These are phyloP conservation scores for Okapia johnstoni DNA, from an alignment of 2,113 vertebrate genomes.

Conservation along the genomic window DNA sequence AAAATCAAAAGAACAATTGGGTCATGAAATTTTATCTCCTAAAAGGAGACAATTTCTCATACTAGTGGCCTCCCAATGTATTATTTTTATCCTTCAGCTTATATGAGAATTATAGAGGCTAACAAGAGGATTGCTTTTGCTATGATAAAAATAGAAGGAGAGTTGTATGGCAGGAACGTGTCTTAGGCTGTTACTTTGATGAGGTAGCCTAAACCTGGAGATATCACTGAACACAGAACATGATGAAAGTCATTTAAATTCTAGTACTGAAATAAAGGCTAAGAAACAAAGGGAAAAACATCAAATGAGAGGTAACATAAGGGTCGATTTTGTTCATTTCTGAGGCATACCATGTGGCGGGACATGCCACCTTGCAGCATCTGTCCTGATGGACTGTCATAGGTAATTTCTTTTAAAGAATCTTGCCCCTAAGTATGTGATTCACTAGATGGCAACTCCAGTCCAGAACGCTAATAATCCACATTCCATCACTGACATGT, in stretches of 20 bases:
- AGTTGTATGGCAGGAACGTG: neutral
- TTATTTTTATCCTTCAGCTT: slow-evolving; percentile 38
- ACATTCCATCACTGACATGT: neutral
- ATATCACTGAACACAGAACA: neutral
- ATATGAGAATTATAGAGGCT: slow-evolving; percentile 20
- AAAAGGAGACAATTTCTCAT: neutral
- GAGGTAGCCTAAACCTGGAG: slow-evolving; percentile 16
- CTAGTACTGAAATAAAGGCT: slow-evolving; percentile 31
- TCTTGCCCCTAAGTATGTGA: neutral
- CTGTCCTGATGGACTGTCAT: neutral
- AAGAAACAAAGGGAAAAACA: neutral
- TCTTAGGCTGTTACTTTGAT: slow-evolving; percentile 11
- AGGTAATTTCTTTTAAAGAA: neutral
- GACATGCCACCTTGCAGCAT: neutral
- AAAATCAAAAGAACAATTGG: slow-evolving; percentile 50
- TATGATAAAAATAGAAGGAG: slow-evolving; percentile 27
- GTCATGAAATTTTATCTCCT: slow-evolving; percentile 1
- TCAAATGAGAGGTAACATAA: neutral
- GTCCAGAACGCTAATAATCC: neutral
- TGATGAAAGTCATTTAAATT: slow-evolving; percentile 26
- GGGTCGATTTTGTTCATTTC: neutral
- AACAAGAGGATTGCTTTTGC: neutral
- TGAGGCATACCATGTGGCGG: neutral
- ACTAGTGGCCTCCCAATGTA: neutral
- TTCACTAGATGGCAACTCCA: neutral